Conservation (phyloP, 2,888 invertebrate genomes). For the Polymixis lichenea region DNA sequence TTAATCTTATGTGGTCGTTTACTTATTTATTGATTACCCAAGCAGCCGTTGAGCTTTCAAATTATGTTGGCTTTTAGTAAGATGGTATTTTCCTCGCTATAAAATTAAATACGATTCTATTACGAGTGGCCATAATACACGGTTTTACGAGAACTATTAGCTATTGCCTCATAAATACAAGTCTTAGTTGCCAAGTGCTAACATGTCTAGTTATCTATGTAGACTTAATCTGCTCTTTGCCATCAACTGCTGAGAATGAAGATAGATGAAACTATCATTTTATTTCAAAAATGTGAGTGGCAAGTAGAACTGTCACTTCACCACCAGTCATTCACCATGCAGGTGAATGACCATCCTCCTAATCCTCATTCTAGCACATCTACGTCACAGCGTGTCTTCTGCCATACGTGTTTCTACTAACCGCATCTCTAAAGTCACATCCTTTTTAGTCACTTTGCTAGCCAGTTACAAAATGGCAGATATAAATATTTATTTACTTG, state of each 20-base stretch:
- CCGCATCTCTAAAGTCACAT: not conserved
- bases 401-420: not conserved
- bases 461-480: not conserved
- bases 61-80: not conserved
- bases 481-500: not conserved
- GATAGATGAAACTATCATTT: not conserved
- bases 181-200: slow-evolving; percentile 27
- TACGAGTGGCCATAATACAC: slow-evolving; percentile 16
- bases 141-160: slow-evolving; percentile 17
- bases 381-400: no score
- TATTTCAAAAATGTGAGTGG: not conserved
- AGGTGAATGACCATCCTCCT: not conserved
- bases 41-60: slow-evolving; percentile 7
- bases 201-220: not conserved
- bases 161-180: slow-evolving; percentile 29
- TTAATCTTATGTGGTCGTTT: not conserved
- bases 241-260: not conserved
- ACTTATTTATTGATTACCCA: slow-evolving; percentile 6
- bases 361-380: not conserved
- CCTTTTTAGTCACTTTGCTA: not conserved
- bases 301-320: no score
- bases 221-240: not conserved
- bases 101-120: slow-evolving; percentile 23
- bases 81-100: not conserved
- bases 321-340: not conserved